Base-by-base conservation (phyloP, 2,113 vertebrate genomes). In the Onychostruthus taczanowskii region DNA sequence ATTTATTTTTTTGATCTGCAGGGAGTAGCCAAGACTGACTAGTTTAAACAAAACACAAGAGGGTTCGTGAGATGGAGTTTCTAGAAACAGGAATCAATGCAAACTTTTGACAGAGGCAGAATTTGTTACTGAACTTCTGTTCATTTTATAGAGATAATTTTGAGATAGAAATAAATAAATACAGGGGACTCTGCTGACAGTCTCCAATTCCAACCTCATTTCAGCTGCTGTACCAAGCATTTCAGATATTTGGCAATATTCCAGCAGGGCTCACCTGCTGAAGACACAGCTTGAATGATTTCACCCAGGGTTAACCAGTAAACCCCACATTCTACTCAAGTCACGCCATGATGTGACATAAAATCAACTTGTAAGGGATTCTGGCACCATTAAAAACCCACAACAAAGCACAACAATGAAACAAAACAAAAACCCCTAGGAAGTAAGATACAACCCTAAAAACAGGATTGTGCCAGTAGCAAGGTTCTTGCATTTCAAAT, bases 371-470 rank as follows among this genome's bases (percentile, higher is more conserved):
- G 18, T 37, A 20, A 61, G 44, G 11, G 22, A 41, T 73, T 80
- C n/a, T 62, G 69, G 4, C 6, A 16, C 9, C 13, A 31, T 47
- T 19, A 7, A 58, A 67, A 13, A 0, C 0, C 4, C 4, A 62
- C 16, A 37, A 22, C 11, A 8, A 63, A 55, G 53, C 6, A 3
- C 6, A 70, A 24, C 17, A 53, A 33, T 7, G 14, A 27, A n/a
- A 16, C 4, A 9, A 31, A 35, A 15, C 27, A 75, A 43, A 20
- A 44, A 0, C 2, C 2, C 3, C 6, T 47, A 64, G 16, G 66
- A 82, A 90, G 28, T 44, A 50, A 58, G 28, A 67, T 33, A n/a
- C 5, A 68, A 55, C 35, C 16, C 21, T 62, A 56, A 77, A 87
- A 53, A 22, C 12, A 41, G 37, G 21, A 26, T 1, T 49, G 7